Conservation (phyloP, 2,797 vertebrate genomes). For the Pseudotriccus pelzelni region DNA sequence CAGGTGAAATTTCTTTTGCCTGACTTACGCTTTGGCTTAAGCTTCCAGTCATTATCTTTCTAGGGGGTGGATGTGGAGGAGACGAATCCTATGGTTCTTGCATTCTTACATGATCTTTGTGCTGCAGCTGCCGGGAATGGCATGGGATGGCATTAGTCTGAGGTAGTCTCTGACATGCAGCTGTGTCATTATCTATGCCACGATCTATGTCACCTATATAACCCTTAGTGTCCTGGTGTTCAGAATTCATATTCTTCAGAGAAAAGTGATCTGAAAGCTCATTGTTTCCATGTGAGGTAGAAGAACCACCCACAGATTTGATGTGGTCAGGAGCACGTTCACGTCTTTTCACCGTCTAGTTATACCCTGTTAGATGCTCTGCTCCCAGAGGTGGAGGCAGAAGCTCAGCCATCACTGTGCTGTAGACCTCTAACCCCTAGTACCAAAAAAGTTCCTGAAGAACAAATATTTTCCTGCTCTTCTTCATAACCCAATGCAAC, state of each 20-base stretch:
- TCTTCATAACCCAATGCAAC: neutral
- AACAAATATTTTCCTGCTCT: neutral
- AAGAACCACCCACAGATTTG: neutral
- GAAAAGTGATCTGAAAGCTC: neutral
- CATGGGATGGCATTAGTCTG: neutral
- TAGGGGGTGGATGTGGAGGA: neutral
- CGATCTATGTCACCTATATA: fast-evolving
- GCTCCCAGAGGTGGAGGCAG: neutral
- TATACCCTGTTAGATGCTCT: neutral
- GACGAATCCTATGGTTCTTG: neutral
- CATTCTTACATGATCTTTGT: neutral
- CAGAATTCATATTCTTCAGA: neutral
- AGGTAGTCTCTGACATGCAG: neutral
- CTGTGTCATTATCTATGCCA: too few species aligned
- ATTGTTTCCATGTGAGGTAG: neutral
- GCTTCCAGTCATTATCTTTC: neutral
- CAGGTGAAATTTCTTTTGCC: neutral
- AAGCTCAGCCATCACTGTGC: neutral
- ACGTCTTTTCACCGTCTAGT: neutral
- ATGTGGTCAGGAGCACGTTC: neutral
- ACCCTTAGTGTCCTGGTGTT: neutral
- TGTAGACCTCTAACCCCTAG: neutral
- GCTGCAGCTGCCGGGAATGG: neutral
- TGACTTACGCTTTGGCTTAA: neutral
- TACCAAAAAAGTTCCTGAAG: neutral